A percentile compares a stretch with the other conserved stretches of the same genome.
These are phyloP conservation scores for Balaeniceps rex DNA, from an alignment of 2,113 vertebrate species.

Conservation along the genomic window DNA sequence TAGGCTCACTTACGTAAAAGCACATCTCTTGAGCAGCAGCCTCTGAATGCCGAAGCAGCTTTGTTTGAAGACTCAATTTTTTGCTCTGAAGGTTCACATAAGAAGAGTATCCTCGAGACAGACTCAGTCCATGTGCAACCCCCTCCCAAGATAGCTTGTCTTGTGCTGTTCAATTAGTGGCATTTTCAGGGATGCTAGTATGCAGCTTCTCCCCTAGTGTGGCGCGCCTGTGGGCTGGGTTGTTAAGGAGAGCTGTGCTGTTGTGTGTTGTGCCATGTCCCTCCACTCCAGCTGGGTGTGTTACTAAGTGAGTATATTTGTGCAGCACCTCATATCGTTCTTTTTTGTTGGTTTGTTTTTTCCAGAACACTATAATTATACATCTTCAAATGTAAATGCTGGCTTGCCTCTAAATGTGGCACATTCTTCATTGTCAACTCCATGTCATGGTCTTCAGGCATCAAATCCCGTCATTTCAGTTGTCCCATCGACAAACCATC, in stretches of 20 bases:
- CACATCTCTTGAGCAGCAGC: not conserved
- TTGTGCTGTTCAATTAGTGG: not conserved
- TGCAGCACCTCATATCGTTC: slow-evolving; percentile 14
- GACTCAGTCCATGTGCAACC: not conserved
- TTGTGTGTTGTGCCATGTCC: not conserved
- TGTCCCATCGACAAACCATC: slow-evolving; percentile 78
- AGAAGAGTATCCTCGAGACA: not conserved
- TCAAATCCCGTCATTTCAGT: slow-evolving; percentile 84
- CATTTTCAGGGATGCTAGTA: not conserved
- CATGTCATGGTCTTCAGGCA: slow-evolving; percentile 88
- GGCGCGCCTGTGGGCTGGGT: not conserved
- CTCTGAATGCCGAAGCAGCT: not conserved
- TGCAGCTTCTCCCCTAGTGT: not conserved
- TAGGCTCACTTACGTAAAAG: not conserved
- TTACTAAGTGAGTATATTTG: not conserved
- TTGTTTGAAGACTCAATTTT: not conserved
- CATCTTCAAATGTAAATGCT: slow-evolving; percentile 80
- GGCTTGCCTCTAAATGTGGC: slow-evolving; percentile 85
- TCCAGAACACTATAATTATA: slow-evolving; percentile 90
- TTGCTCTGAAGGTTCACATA: not conserved
- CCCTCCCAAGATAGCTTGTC: not conserved
- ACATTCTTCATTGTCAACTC: slow-evolving; percentile 82
- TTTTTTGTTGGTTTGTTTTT: slow-evolving; percentile 55
- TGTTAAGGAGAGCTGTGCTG: not conserved
- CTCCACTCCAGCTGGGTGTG: not conserved